These are phyloP conservation scores for Trichomalopsis sarcophagae DNA, from an alignment of 1,140 invertebrate genomes.

Conservation along the genomic window DNA sequence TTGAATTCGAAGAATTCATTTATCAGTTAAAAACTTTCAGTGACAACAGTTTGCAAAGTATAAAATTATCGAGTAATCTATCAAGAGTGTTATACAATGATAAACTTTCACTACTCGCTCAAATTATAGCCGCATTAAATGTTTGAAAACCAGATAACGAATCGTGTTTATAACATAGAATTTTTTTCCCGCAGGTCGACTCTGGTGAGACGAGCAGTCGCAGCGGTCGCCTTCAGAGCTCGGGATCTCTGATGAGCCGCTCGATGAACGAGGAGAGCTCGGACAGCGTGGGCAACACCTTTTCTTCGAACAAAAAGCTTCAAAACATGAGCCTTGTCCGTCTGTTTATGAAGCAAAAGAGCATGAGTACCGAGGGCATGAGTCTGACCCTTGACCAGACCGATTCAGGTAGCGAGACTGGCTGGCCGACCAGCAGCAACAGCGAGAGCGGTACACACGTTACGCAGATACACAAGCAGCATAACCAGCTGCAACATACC, in stretches of 20 bases:
- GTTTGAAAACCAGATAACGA: neutral
- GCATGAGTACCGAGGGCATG: conserved; percentile 84
- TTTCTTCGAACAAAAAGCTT: conserved; percentile 73
- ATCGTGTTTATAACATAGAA: neutral
- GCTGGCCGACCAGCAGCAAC: conserved; percentile 69
- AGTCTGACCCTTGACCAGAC: conserved; percentile 71
- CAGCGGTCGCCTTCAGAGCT: conserved; percentile 67
- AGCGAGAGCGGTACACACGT: conserved; percentile 67
- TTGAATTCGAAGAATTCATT: neutral
- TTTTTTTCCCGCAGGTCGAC: conserved; percentile 63
- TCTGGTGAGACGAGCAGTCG: conserved; percentile 71
- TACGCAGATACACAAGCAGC: conserved; percentile 67
- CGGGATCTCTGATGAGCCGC: conserved; percentile 69
- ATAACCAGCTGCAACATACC: conserved; percentile 49
- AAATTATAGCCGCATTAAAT: neutral
- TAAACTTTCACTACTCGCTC: neutral
- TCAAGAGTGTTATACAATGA: neutral
- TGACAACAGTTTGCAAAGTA: no score
- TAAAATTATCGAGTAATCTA: no score
- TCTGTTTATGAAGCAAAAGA: conserved; percentile 92
- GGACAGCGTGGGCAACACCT: conserved; percentile 66
- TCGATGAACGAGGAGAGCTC: conserved; percentile 72
- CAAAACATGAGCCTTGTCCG: conserved; percentile 89
- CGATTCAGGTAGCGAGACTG: conserved; percentile 66
- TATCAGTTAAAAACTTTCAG: no score